phyloP scores from a whole-genome alignment of 2,797 vertebrate species.

The Cuculus canorus region DNA sequence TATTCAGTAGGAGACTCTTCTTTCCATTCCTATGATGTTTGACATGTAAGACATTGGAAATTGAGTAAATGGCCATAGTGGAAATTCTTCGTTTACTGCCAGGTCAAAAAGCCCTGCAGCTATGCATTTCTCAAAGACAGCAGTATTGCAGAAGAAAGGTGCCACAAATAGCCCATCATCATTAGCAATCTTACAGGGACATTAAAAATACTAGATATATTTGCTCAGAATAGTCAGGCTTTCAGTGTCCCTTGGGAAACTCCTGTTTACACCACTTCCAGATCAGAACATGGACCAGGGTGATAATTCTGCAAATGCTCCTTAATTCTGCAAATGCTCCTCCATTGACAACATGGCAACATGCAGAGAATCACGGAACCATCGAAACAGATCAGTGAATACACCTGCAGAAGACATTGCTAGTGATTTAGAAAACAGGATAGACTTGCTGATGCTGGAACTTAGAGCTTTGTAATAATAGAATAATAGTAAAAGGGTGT shows the following conservation, averaged over 20 bases:
- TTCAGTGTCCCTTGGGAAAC: not conserved
- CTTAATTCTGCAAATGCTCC: not conserved
- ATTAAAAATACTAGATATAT: not conserved
- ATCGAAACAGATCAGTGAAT: not conserved
- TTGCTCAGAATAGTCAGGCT: not conserved
- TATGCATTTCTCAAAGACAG: not conserved
- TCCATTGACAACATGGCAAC: not conserved
- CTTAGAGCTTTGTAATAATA: not conserved
- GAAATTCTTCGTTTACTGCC: not conserved
- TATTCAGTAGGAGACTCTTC: not conserved
- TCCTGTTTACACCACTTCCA: not conserved
- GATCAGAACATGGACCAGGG: not conserved
- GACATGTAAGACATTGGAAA: not conserved
- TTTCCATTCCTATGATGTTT: not conserved
- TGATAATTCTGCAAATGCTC: not conserved
- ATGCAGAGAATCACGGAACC: too few species aligned
- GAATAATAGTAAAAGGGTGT: not conserved
- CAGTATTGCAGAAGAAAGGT: not conserved
- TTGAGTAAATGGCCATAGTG: not conserved
- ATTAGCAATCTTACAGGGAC: not conserved
- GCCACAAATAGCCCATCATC: not conserved
- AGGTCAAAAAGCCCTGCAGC: not conserved
- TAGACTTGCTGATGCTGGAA: not conserved
- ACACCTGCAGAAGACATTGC: not conserved
- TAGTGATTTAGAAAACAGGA: not conserved